Evolutionary conservation across 2,113 vertebrate species (phyloP), one percentile per base, ranked within the genome.

Genomic region (Colius striatus): DNA sequence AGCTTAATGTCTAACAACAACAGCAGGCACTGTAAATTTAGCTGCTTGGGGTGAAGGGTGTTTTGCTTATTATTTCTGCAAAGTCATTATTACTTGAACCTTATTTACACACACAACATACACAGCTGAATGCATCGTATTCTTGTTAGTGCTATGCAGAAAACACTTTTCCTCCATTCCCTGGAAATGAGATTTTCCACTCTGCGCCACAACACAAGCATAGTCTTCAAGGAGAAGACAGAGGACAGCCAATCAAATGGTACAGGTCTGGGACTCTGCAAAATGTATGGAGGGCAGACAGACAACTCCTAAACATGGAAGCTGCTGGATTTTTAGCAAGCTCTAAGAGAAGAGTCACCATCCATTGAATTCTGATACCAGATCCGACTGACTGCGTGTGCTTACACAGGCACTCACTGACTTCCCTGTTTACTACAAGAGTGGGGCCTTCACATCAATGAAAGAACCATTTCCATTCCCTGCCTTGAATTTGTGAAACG

Each of bases 1-100:
- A 65, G 71, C 65, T 77, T 66, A 82, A 92, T 25, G 51, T 73
- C 87, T 89, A 72, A 78, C 76, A 82, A 89, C 81, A 81, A 21
- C 81, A 92, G 96, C 91, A 92, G 80, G 86, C 53, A 11, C 83
- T 41, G 19, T 16, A 82, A 88, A 95, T 81, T 72, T 51, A 83
- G 78, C 89, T 82, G 76, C 87, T 70, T 72, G 72, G 80, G 47
- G 48, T 76, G 73, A 89, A 90, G 86, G 57, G 82, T 82, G 79
- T 96, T 92, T 50, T 89, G 77, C 47, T 95, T 92, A 80, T 80
- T 94, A 90, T 85, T 94, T 90, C 94, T 83, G 66, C 50, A 23
- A 72, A 87, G 72, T 80, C 89, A 72, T 92, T 96, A 90, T 94
- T 97, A 77, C 36, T 94, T 77, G 86, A 89, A 27, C 45, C n/a